These are phyloP conservation scores for Pteromalus puparum DNA, from an alignment of 1,140 invertebrate species.

Conservation along the genomic window DNA sequence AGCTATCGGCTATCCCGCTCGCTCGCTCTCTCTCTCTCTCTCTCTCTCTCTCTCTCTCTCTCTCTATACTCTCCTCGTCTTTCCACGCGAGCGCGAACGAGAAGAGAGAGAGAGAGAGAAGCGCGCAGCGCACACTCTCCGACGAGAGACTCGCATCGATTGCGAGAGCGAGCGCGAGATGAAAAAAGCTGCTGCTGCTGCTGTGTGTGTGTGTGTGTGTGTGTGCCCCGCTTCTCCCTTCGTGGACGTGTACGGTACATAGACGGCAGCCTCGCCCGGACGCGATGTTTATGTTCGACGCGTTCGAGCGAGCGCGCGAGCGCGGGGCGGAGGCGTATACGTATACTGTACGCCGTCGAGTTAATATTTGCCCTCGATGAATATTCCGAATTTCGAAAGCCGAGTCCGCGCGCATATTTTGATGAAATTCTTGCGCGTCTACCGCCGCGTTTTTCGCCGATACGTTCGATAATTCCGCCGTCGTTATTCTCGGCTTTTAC, in stretches of 20 bases:
- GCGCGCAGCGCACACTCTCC: slow-evolving; percentile 7
- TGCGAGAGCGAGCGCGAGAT: slow-evolving; percentile 8
- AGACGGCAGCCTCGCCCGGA: background rate
- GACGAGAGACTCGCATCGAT: slow-evolving; percentile 23
- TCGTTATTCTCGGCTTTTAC: too few relatives aligned
- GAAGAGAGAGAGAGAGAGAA: slow-evolving; percentile 4
- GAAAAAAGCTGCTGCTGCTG: slow-evolving; percentile 26
- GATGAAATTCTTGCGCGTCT: slow-evolving; percentile 37
- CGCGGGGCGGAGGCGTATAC: too few relatives aligned
- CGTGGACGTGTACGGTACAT: too few relatives aligned
- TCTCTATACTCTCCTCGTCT: background rate
- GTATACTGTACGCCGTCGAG: background rate
- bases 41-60: background rate
- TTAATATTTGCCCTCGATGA: slow-evolving; percentile 47
- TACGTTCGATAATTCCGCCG: too few relatives aligned
- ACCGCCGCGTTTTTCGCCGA: background rate
- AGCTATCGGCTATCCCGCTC: slow-evolving; percentile 65
- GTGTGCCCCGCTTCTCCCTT: too few relatives aligned
- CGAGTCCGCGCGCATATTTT: background rate
- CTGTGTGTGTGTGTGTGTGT: background rate
- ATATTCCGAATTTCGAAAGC: slow-evolving; percentile 38
- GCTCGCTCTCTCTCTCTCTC: slow-evolving; percentile 8
- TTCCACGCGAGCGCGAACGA: background rate
- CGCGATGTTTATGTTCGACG: slow-evolving; percentile 33
- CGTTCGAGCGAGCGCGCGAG: slow-evolving; percentile 12